These are phyloP conservation scores for Polyommatus icarus DNA, from an alignment of 2,888 invertebrate species.

Conservation along the genomic window DNA sequence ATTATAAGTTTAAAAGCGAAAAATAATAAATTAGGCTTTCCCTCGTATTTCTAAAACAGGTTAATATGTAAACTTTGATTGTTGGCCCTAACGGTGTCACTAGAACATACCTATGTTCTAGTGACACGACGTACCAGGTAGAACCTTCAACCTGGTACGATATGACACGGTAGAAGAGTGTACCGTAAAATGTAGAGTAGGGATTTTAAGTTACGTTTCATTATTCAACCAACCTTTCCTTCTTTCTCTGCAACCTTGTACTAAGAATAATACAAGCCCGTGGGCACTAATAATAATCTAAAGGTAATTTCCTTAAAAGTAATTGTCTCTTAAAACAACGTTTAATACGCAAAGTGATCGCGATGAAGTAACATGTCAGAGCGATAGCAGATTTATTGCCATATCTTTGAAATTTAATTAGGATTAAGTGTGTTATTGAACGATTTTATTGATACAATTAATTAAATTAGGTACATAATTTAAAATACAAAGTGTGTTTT, in stretches of 20 bases:
- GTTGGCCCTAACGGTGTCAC: background rate
- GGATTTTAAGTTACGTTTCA: background rate
- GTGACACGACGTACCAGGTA: too few species aligned
- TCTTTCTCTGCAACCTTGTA: constrained; percentile 6
- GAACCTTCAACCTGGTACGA: background rate
- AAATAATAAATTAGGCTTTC: too few species aligned
- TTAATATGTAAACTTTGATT: background rate
- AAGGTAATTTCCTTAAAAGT: constrained; percentile 10
- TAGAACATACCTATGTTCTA: too few species aligned
- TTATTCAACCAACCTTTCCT: background rate
- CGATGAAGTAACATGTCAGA: constrained; percentile 1
- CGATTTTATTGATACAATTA: too few species aligned
- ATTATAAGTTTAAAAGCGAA: too few species aligned
- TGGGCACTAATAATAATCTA: background rate
- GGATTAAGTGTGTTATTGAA: background rate
- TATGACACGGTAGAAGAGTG: background rate
- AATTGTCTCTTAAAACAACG: background rate
- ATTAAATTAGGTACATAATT: too few species aligned
- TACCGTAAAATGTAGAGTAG: background rate
- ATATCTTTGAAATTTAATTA: background rate
- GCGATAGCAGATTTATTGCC: background rate
- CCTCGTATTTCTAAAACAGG: background rate
- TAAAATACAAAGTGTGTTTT: too few species aligned
- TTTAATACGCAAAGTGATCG: background rate
- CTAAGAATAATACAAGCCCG: constrained; percentile 4